These are phyloP conservation scores for Latrodectus elegans DNA, from an alignment of 2,888 invertebrate species.

Conservation along the genomic window DNA sequence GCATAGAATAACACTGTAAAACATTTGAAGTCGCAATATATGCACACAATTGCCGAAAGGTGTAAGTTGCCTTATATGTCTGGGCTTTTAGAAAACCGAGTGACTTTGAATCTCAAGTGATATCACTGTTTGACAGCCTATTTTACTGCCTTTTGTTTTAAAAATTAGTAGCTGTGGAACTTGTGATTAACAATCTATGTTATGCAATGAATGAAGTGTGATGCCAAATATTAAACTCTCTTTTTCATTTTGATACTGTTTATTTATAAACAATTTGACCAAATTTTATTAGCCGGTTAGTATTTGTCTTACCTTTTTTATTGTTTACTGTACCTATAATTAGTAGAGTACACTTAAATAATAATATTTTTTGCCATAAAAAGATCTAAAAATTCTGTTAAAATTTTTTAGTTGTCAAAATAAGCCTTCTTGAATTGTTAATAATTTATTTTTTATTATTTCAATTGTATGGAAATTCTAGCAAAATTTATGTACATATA, in stretches of 20 bases:
- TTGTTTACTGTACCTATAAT: too few relatives aligned
- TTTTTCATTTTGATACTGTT: conserved; percentile 33
- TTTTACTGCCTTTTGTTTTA: conserved; percentile 19
- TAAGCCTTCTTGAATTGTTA: too few relatives aligned
- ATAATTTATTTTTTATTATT: too few relatives aligned
- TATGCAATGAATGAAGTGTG: conserved; percentile 45
- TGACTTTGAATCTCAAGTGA: conserved; percentile 36
- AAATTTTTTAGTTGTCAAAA: too few relatives aligned
- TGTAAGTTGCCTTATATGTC: conserved; percentile 42
- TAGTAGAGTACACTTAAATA: too few relatives aligned
- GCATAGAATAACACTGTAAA: conserved; percentile 14
- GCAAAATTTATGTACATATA: too few relatives aligned
- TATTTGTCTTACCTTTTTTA: neutral
- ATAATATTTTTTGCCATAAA: too few relatives aligned
- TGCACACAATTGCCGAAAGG: conserved; percentile 39
- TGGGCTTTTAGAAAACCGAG: conserved; percentile 10
- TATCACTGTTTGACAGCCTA: conserved; percentile 14
- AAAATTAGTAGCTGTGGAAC: conserved; percentile 13
- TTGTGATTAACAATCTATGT: conserved; percentile 11
- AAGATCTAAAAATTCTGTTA: too few relatives aligned
- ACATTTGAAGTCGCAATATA: conserved; percentile 25
- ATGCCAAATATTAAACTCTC: conserved; percentile 58
- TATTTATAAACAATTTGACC: conserved; percentile 40
- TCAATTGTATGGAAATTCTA: too few relatives aligned
- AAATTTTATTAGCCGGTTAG: conserved; percentile 31